A percentile compares a stretch with the other conserved stretches of the same genome.
Evolutionary conservation across 2,888 invertebrate species (phyloP).

Genomic region (Philereme transversata): DNA sequence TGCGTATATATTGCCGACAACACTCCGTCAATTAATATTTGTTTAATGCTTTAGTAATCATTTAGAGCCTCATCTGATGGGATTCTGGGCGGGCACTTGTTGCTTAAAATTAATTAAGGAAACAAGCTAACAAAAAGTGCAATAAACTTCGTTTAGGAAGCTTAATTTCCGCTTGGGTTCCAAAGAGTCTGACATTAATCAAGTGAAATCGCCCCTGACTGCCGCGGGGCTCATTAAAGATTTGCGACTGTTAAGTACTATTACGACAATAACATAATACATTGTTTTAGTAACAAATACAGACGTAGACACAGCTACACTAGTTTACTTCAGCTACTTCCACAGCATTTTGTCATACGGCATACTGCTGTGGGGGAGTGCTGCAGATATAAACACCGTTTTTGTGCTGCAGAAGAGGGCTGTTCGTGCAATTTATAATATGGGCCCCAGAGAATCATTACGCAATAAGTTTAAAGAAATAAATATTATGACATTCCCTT

Average conservation of each 20-base stretch:
- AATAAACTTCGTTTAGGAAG: constrained; percentile 73
- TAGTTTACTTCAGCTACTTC: too few species aligned
- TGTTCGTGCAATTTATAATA: too few species aligned
- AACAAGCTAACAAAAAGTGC: constrained; percentile 77
- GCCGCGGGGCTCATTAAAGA: constrained; percentile 65
- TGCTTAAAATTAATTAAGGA: constrained; percentile 74
- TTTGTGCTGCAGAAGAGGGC: too few species aligned
- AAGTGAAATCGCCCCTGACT: constrained; percentile 63
- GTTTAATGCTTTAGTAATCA: not conserved
- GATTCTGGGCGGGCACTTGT: constrained; percentile 62
- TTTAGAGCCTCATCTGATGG: constrained; percentile 41
- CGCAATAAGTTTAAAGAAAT: too few species aligned
- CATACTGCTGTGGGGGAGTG: too few species aligned
- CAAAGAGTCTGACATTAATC: constrained; percentile 70
- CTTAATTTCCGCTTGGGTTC: constrained; percentile 69
- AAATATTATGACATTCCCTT: too few species aligned
- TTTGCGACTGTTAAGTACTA: constrained; percentile 57
- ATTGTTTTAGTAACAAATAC: constrained; percentile 21
- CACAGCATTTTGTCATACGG: too few species aligned
- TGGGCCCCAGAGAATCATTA: too few species aligned
- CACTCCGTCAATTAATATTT: not conserved
- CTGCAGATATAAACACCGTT: too few species aligned
- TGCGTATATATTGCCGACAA: not conserved
- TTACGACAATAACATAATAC: constrained; percentile 51
- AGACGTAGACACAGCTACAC: too few species aligned